Base-by-base conservation (phyloP, 2,797 vertebrate genomes). In the Dallia pectoralis region DNA sequence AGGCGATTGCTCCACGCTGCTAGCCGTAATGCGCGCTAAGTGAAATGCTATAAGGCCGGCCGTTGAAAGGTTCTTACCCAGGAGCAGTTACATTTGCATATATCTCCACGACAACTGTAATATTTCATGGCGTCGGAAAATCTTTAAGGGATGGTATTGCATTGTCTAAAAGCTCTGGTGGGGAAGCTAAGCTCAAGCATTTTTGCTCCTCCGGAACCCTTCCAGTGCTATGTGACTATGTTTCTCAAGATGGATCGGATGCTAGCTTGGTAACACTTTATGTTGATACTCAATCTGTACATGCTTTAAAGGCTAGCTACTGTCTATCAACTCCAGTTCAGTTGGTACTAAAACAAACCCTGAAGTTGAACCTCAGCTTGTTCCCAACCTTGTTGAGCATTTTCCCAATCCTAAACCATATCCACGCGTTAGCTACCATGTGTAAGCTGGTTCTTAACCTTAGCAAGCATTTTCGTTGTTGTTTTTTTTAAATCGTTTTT, bases 21-120 rank as follows among this genome's bases (percentile, higher is more conserved):
- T 82, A 77, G 59, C 89, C 75, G 76, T 86, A 87, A 87, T 79
- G 75, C 73, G 65, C 72, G 82, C 74, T 78, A 77, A 76, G 76
- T 69, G 68, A 66, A 82, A 86, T 82, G 69, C 36, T 67, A 79
- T 84, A 29, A 14, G 76, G 79, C 82, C 81, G 81, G 27, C 74
- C 0, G 32, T 78, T 44, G 80, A 77, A 87, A 76, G 77, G 82
- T 79, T 73, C 9, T 69, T 75, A n/a, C 76, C 85, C 81, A 5
- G 8, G 18, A 70, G 80, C 79, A 44, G 4, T 71, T 49, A 29
- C 74, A 79, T 86, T 76, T 80, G 63, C 74, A 81, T 82, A 71
- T 71, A 61, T 16, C 80, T 68, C 19, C 51, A 79, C 79, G 74
- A 79, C 74, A 75, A 44, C 33, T 48, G 69, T 33, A 32, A 73